Evolutionary conservation across 2,888 invertebrate genomes (phyloP).

Genomic region (Athetis lepigone): DNA sequence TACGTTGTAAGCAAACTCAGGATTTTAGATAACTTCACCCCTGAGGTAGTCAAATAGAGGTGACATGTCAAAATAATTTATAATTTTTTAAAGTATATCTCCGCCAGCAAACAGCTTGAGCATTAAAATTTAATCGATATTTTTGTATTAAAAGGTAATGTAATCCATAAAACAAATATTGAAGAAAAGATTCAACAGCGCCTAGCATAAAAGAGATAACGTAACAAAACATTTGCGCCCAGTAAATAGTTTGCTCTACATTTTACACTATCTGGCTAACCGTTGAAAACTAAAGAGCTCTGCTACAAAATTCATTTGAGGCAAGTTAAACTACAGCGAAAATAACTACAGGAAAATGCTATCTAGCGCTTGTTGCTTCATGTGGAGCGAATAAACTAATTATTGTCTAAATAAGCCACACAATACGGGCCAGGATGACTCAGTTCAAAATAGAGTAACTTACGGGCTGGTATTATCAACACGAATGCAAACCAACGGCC

Average conservation of each 20-base stretch:
- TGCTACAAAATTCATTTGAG: too few species aligned
- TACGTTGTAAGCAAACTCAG: too few species aligned
- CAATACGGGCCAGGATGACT: conserved; percentile 47
- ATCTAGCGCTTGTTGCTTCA: not conserved
- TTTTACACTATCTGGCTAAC: conserved; percentile 14
- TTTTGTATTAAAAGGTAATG: not conserved
- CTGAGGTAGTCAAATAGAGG: too few species aligned
- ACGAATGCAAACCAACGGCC: conserved; percentile 75
- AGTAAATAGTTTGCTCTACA: conserved; percentile 40
- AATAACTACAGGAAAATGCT: conserved; percentile 29
- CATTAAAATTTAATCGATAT: not conserved
- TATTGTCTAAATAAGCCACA: conserved; percentile 16
- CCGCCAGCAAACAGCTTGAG: not conserved
- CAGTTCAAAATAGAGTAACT: conserved; percentile 42
- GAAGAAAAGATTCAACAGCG: conserved; percentile 20
- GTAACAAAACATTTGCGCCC: conserved; percentile 39
- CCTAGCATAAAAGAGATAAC: conserved; percentile 44
- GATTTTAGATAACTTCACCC: too few species aligned
- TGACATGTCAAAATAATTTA: too few species aligned
- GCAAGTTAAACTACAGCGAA: not conserved
- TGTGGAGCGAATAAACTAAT: conserved; percentile 12
- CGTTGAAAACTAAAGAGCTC: not conserved
- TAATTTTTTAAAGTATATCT: too few species aligned
- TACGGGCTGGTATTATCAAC: conserved; percentile 69
- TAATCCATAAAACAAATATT: conserved; percentile 3